Conservation (phyloP, 1,140 invertebrate species). For the Ptiloglossa arizonensis region DNA sequence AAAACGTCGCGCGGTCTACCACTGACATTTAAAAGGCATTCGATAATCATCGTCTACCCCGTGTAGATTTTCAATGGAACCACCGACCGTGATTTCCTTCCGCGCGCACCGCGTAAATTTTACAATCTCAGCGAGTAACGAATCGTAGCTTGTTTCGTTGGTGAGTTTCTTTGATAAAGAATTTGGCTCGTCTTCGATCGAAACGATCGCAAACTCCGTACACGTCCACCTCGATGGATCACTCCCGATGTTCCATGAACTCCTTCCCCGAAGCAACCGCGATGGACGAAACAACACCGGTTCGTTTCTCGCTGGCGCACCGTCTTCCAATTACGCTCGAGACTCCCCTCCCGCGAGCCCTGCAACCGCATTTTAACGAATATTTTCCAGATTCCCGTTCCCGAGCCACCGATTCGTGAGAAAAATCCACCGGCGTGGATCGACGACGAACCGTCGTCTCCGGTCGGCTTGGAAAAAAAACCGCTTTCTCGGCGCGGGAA, state of each 20-base stretch:
- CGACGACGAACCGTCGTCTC: background rate
- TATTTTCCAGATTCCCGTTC: background rate
- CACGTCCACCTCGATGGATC: conserved; percentile 35
- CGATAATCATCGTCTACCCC: conserved; percentile 40
- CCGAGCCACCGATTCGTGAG: too few species aligned
- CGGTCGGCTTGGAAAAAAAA: background rate
- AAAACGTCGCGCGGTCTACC: background rate
- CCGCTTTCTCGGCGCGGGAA: background rate
- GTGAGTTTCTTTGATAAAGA: too few species aligned
- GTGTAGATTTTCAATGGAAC: conserved; percentile 2
- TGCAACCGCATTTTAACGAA: conserved; percentile 12
- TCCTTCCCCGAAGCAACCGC: conserved; percentile 45
- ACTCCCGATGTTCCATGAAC: conserved; percentile 44
- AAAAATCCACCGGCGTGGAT: background rate
- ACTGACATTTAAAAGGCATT: conserved; percentile 45
- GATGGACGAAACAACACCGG: conserved; percentile 30
- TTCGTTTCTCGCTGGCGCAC: conserved; percentile 10
- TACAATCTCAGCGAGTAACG: too few species aligned
- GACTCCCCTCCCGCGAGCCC: background rate
- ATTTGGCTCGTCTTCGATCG: too few species aligned
- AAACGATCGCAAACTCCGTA: conserved; percentile 29
- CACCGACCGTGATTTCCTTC: conserved; percentile 1
- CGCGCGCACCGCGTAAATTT: too few species aligned
- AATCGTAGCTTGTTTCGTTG: too few species aligned
- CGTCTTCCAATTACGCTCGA: conserved; percentile 17